Base-by-base conservation (phyloP, 1,140 invertebrate species). In the Anthonomus grandis region DNA sequence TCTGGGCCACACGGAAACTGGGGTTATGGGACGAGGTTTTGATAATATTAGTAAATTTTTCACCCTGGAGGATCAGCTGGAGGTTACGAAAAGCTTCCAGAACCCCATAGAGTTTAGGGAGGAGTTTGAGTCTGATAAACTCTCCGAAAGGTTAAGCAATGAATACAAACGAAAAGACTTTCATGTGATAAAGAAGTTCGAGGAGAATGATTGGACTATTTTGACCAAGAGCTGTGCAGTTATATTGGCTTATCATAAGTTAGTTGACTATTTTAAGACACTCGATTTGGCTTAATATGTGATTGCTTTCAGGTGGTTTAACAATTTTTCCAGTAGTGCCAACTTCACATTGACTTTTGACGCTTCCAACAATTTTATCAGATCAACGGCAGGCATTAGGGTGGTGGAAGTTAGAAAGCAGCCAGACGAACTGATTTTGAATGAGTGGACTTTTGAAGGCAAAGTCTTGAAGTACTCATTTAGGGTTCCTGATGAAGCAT, bases 21-120 rank as follows among this genome's bases (percentile, higher is more conserved):
- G 95, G 5, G 91, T 98, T 39, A 97, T 98, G 95, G 90, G 91
- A 12, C 81, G 91, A 66, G 93, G 93, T 12, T 96, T 97, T 74
- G 92, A 96, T 74, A 88, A 94, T 68, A 84, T 89, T 38, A 86
- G 86, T 76, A 82, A 81, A 65, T 87, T 87, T 53, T 90, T 86
- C 66, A 76, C 83, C n/a, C 77, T 76, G 10, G 67, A 72, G 39
- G 73, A 75, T 10, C 71, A 75, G 60, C 71, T 75, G 68, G 74
- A 75, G 44, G 74, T 76, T 8, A 37, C 44, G 13, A 58, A 56
- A 49, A 24, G 12, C 19, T 52, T 54, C 23, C 44, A 60, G 17
- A 48, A 64, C 39, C 54, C 46, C 9, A 65, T 64, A 10, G 55
- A 67, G 38, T 67, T 67, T 54, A 64, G 62, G 22, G 64, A 63